Percentiles rank a stretch among this genome's conserved stretches.
These are phyloP conservation scores for Threskiornis aethiopicus DNA, from an alignment of 2,797 vertebrate genomes.

Conservation along the genomic window DNA sequence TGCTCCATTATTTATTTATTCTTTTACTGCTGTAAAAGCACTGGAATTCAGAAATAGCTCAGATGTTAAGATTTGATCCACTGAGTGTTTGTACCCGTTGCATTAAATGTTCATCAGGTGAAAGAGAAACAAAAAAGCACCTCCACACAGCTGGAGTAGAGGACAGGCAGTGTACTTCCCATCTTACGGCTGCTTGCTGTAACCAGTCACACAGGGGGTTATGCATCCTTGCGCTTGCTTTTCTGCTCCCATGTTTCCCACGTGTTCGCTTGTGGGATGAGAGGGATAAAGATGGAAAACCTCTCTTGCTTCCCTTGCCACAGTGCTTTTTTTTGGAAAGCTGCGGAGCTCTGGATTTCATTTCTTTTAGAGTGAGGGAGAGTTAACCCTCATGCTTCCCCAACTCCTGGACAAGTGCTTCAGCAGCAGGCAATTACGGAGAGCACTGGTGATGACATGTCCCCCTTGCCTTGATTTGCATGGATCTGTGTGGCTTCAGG, in stretches of 20 bases:
- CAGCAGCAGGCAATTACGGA: neutral
- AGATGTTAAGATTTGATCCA: neutral
- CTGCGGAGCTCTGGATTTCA: neutral
- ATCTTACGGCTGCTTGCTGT: neutral
- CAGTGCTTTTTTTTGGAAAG: neutral
- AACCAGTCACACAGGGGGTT: no score
- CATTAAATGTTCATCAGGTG: neutral
- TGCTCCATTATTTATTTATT: constrained; percentile 10
- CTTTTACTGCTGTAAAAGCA: neutral
- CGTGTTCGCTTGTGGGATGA: neutral
- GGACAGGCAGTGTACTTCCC: neutral
- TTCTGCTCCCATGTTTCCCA: neutral
- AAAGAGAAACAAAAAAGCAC: neutral
- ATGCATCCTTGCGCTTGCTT: neutral
- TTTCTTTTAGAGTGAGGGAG: neutral
- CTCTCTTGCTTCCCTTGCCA: neutral
- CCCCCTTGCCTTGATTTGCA: accelerated
- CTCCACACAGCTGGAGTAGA: neutral
- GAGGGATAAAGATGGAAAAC: neutral
- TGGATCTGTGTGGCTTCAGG: neutral
- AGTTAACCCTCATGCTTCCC: neutral
- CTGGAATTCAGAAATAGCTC: neutral
- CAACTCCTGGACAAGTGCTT: neutral
- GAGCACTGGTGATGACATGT: neutral
- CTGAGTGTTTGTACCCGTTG: neutral